A percentile compares a stretch with the other conserved stretches of the same genome.
These are phyloP conservation scores for Artibeus lituratus DNA, from an alignment of 2,797 vertebrate genomes.

Conservation along the genomic window DNA sequence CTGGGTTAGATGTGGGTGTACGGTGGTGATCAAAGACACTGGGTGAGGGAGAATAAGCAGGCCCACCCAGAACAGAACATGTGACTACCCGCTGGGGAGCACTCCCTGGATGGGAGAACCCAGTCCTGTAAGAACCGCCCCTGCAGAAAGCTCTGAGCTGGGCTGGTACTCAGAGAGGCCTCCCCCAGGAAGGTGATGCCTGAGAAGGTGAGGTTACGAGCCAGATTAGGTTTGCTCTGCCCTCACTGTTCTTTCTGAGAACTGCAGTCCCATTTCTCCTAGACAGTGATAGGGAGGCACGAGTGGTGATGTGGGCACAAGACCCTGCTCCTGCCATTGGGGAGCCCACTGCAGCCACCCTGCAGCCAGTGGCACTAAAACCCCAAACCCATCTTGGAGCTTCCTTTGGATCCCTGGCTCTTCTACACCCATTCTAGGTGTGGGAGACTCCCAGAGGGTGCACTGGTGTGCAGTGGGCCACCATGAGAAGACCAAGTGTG, in stretches of 20 bases:
- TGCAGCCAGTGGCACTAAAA: not conserved
- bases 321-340: not conserved
- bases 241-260: not conserved
- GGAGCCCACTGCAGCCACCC: not conserved
- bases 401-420: not conserved
- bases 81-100: too few relatives aligned
- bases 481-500: slow-evolving; percentile 88
- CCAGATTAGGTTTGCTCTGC: not conserved
- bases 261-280: not conserved
- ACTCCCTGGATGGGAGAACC: not conserved
- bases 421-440: not conserved
- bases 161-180: not conserved
- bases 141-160: not conserved
- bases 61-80: not conserved
- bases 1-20: not conserved
- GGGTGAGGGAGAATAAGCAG: too few relatives aligned
- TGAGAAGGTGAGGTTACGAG: not conserved
- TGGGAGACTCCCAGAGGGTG: slow-evolving; percentile 55
- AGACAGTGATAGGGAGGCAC: too few relatives aligned
- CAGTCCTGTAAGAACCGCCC: not conserved
- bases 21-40: not conserved
- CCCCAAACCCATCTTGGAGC: too few relatives aligned
- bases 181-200: not conserved
- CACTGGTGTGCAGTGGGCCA: slow-evolving; percentile 89
- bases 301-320: not conserved